Percentiles rank a stretch among this genome's conserved stretches.
phyloP scores from a whole-genome alignment of 2,888 invertebrate genomes.

The Eupithecia abbreviata region DNA sequence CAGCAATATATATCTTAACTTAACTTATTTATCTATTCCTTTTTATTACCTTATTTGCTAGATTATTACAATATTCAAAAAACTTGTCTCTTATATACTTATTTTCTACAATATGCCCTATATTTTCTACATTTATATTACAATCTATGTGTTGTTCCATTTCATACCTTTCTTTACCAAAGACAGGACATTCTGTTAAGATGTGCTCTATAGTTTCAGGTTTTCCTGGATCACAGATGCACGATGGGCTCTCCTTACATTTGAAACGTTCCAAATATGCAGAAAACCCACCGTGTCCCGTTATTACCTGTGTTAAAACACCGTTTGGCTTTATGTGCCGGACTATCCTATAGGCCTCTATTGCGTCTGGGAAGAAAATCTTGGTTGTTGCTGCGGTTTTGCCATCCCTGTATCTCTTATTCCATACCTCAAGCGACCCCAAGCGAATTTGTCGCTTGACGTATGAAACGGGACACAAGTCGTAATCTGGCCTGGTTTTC shows the following conservation, averaged over 20 bases:
- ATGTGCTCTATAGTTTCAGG: neutral
- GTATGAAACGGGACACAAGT: conserved; percentile 18
- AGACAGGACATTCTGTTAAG: conserved; percentile 6
- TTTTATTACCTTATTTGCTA: neutral
- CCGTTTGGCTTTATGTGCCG: neutral
- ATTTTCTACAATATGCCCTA: neutral
- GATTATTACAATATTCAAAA: neutral
- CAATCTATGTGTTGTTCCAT: neutral
- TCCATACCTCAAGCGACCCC: conserved; percentile 17
- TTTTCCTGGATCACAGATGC: conserved; percentile 10
- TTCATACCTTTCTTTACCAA: neutral
- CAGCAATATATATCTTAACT: neutral
- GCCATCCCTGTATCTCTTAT: conserved; percentile 1
- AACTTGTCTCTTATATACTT: neutral
- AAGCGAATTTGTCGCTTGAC: conserved; percentile 12
- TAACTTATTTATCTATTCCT: neutral
- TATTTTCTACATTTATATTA: neutral
- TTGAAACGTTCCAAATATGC: conserved; percentile 15
- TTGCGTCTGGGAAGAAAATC: conserved; percentile 23
- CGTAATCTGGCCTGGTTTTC: conserved; percentile 17
- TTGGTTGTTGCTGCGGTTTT: conserved; percentile 2
- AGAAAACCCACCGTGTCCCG: conserved; percentile 10
- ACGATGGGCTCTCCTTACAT: conserved; percentile 14
- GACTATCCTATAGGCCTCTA: neutral
- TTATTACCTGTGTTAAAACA: neutral